Evolutionary conservation across 2,797 vertebrate species (phyloP).

Genomic region (Lepus oiostolus): DNA sequence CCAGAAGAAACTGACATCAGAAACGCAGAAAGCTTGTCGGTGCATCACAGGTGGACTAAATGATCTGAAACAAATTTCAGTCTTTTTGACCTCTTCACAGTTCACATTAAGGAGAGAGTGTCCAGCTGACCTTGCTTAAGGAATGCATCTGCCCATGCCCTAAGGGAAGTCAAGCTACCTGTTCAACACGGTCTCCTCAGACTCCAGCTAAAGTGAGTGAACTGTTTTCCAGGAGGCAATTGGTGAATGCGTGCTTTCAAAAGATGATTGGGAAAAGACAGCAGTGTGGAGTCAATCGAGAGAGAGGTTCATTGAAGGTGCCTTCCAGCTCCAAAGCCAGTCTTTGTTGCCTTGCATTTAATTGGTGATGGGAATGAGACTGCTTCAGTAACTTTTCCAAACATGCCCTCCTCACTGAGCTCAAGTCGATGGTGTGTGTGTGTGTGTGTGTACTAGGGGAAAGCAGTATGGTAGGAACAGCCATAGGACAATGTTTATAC

Average conservation of each 20-base stretch:
- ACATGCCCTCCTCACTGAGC: background rate
- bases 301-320: background rate
- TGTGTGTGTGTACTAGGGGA: too few relatives aligned
- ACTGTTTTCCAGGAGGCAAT: background rate
- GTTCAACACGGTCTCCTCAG: background rate
- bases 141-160: background rate
- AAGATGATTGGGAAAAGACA: background rate
- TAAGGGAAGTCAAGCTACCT: fast-evolving
- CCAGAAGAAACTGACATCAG: background rate
- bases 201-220: background rate
- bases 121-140: background rate
- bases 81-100: background rate
- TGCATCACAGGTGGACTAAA: background rate
- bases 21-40: background rate
- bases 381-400: background rate
- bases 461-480: background rate
- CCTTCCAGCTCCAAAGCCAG: background rate
- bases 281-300: background rate
- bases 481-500: background rate
- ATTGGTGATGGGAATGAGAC: background rate
- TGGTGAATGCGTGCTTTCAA: background rate
- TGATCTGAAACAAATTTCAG: background rate
- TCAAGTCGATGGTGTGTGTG: background rate
- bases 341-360: background rate
- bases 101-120: background rate